Base-by-base conservation (phyloP, 2,113 vertebrate species). In the Perognathus longimembris region DNA sequence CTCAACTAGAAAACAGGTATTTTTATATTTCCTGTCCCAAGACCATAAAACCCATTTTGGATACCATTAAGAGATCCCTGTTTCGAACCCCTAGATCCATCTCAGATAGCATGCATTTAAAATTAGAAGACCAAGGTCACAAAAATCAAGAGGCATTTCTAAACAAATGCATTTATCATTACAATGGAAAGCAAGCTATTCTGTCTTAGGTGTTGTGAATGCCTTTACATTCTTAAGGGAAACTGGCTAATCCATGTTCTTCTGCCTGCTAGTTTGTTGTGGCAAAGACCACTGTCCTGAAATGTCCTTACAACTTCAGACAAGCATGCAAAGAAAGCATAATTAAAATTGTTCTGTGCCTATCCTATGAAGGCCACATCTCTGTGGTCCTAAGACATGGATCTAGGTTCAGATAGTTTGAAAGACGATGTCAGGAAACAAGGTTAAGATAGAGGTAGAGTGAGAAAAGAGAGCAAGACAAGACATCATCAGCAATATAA, bases 1-100 rank as follows among this genome's bases (percentile, higher is more conserved):
- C 57, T 82, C 26, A 77, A 40, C 12, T 42, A 17, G 30, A 76
- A 40, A 57, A 32, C 42, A 36, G 28, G 7, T 32, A 21, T 32
- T 92, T 88, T 94, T 90, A 30, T 82, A 66, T 76, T 28, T 86
- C 57, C 64, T 34, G 86, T 93, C 82, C n/a, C 70, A 66, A 66
- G 7, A 57, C 50, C 15, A 24, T 63, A 36, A 67, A 14, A 76
- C 21, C 36, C 21, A 59, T 71, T 82, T 95, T 88, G 34, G 28
- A 67, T 57, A 7, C 70, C 38, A 36, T 18, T 54, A n/a, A 78
- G 22, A 32, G 14, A 59, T 20, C 74, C 28, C 5, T 64, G 3
- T 71, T 89, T 69, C 50, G 76, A 86, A 71, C 17, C 45, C 61
- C 45, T 21, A 15, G 18, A 79, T 86, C 15, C 57, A 78, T 69